These are phyloP conservation scores for Clavelina lepadiformis DNA, from an alignment of 23 tunicate genomes.

Conservation along the genomic window DNA sequence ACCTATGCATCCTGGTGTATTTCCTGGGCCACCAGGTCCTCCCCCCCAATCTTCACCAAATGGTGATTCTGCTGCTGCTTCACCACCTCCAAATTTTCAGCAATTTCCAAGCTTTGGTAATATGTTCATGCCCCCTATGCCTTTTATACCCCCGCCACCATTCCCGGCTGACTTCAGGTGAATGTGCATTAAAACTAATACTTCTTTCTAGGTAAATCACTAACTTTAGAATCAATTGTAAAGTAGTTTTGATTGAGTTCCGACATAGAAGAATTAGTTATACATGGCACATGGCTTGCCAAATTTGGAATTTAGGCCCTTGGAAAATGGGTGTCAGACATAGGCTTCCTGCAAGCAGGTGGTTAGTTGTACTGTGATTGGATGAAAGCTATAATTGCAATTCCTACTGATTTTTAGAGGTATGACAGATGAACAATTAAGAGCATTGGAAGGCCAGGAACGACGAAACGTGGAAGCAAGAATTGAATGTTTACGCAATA, in stretches of 20 bases:
- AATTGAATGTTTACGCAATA: conserved; percentile 74
- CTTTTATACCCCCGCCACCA: conserved; percentile 58
- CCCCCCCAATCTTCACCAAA: conserved; percentile 16
- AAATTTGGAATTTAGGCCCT: too few relatives aligned
- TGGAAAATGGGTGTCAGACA: too few relatives aligned
- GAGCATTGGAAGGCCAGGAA: conserved; percentile 73
- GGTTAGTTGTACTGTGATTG: too few relatives aligned
- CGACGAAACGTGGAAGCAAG: conserved; percentile 68
- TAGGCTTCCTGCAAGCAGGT: too few relatives aligned
- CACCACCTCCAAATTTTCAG: conserved; percentile 22
- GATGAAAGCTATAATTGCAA: not conserved
- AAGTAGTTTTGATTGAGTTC: too few relatives aligned
- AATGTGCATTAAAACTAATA: too few relatives aligned
- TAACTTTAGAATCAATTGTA: too few relatives aligned
- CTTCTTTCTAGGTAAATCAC: too few relatives aligned
- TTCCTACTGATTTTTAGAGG: conserved; percentile 36
- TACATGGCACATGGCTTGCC: too few relatives aligned
- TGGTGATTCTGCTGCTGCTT: not conserved
- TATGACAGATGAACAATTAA: conserved; percentile 69
- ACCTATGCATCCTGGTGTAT: conserved; percentile 7
- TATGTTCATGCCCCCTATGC: conserved; percentile 40
- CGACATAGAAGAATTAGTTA: too few relatives aligned
- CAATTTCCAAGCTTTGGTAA: too few relatives aligned
- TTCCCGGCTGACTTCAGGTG: conserved; percentile 56
- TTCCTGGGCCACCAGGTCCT: conserved; percentile 7